Percentiles rank a stretch among this genome's conserved stretches.
These are phyloP conservation scores for Steromphala cineraria DNA, from an alignment of 2,888 invertebrate species.

Conservation along the genomic window DNA sequence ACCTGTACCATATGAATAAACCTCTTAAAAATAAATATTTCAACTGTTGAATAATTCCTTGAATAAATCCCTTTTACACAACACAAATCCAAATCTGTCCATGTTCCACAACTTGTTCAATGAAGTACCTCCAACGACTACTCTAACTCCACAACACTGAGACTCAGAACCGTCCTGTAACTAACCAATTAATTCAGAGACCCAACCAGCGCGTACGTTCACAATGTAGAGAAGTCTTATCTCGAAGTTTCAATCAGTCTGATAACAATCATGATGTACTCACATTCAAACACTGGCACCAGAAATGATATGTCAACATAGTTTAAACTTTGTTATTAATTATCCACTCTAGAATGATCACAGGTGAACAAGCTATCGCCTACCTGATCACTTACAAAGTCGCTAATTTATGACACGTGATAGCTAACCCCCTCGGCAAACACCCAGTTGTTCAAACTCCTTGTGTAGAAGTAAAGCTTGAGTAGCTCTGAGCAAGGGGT, in stretches of 20 bases:
- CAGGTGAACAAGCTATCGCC: background rate
- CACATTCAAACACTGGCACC: background rate
- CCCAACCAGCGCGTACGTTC: background rate
- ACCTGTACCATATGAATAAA: no score
- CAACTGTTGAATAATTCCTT: no score
- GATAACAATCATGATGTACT: background rate
- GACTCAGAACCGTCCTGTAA: background rate
- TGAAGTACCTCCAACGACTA: no score
- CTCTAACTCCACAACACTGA: no score
- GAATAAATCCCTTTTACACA: no score
- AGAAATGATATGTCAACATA: background rate
- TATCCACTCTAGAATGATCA: background rate
- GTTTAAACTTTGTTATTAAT: background rate
- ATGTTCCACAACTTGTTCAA: no score
- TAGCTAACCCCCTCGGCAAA: background rate
- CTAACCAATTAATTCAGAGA: background rate
- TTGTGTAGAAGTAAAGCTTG: no score
- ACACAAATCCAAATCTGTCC: no score
- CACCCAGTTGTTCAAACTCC: no score
- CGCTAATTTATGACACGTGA: background rate
- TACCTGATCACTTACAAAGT: background rate
- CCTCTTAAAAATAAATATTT: no score
- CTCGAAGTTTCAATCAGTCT: background rate
- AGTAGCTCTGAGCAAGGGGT: no score
- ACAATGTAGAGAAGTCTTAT: background rate